A percentile compares a stretch with the other conserved stretches of the same genome.
phyloP scores from a whole-genome alignment of 1,140 invertebrate genomes.

The Rhynchophorus ferrugineus region DNA sequence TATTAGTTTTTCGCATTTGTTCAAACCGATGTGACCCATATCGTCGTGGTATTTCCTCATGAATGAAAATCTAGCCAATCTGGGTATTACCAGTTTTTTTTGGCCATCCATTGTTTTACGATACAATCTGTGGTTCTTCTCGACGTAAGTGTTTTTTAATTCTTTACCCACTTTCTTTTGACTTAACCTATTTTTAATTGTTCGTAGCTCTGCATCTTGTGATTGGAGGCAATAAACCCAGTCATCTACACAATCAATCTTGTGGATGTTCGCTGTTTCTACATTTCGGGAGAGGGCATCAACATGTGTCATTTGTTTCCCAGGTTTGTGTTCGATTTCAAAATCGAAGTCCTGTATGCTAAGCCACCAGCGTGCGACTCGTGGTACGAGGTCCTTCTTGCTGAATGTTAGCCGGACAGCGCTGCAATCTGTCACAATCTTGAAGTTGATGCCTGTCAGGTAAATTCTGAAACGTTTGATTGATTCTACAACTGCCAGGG shows the following conservation, averaged over 20 bases:
- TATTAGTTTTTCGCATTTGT: neutral
- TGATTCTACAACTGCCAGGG: neutral
- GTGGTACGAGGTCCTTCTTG: conserved; percentile 5
- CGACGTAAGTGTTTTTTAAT: too few relatives aligned
- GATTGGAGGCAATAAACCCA: too few relatives aligned
- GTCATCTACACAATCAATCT: too few relatives aligned
- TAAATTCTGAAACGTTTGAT: neutral
- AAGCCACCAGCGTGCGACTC: conserved; percentile 26
- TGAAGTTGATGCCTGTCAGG: neutral
- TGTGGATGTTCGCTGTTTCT: too few relatives aligned
- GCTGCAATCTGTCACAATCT: neutral
- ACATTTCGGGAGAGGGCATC: conserved; percentile 29
- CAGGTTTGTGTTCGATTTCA: conserved; percentile 27
- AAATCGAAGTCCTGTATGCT: conserved; percentile 29
- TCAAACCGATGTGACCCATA: neutral
- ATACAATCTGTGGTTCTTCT: neutral
- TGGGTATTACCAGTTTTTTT: neutral
- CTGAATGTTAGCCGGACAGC: neutral
- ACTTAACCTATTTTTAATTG: too few relatives aligned
- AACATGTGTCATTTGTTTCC: conserved; percentile 23
- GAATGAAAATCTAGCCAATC: neutral
- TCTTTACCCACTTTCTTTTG: too few relatives aligned
- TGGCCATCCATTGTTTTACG: neutral
- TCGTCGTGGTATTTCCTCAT: neutral
- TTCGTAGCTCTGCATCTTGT: too few relatives aligned